A percentile compares a stretch with the other conserved stretches of the same genome.
These are phyloP conservation scores for Leucozona laternaria DNA, from an alignment of 2,888 invertebrate genomes.

Conservation along the genomic window DNA sequence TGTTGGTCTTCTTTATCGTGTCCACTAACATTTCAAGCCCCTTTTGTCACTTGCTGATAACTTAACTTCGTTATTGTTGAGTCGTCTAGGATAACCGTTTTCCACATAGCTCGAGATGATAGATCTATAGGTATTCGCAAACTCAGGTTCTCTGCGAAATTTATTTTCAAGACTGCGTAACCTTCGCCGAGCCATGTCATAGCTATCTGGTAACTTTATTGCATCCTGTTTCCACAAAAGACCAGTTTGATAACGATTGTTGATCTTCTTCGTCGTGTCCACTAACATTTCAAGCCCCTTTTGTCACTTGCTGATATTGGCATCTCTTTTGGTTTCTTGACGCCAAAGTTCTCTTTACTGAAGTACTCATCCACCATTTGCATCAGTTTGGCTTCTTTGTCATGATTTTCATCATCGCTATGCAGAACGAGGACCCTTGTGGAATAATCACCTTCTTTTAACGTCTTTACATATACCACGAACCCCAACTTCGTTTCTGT, in stretches of 20 bases:
- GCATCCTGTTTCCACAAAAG: background rate
- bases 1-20: background rate
- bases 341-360: background rate
- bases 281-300: slow-evolving; percentile 24
- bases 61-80: too few relatives aligned
- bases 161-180: slow-evolving; percentile 50
- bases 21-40: slow-evolving; percentile 20
- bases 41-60: slow-evolving; percentile 1
- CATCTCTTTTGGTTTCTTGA: background rate
- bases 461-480: too few relatives aligned
- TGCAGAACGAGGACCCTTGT: background rate
- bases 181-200: slow-evolving; percentile 47
- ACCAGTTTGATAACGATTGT: slow-evolving; percentile 33
- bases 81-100: slow-evolving; percentile 56
- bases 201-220: slow-evolving; percentile 9
- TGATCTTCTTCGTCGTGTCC: background rate
- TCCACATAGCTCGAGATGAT: slow-evolving; percentile 30
- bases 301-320: background rate
- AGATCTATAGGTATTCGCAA: slow-evolving; percentile 45
- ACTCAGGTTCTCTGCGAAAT: slow-evolving; percentile 44
- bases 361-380: background rate
- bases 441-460: too few relatives aligned
- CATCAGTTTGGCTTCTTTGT: background rate
- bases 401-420: background rate
- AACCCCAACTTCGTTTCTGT: background rate